Conservation (phyloP, 2,888 invertebrate species). For the Gerris lacustris region DNA sequence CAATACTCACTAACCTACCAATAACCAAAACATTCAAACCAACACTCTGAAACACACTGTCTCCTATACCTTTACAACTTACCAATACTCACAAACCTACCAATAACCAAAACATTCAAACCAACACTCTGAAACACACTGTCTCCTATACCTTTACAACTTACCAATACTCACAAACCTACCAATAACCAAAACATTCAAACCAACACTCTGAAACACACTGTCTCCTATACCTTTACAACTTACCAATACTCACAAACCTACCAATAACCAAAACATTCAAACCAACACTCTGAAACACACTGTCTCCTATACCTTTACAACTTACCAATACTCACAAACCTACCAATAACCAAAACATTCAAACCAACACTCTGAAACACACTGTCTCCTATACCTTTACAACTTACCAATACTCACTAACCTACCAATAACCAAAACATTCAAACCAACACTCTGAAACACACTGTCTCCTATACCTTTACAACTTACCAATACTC, state of each 20-base stretch:
- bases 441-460: constrained; percentile 62
- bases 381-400: constrained; percentile 11
- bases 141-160: not conserved
- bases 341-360: too few species aligned
- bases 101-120: too few species aligned
- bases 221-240: not conserved
- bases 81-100: constrained; percentile 4
- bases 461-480: constrained; percentile 28
- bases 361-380: constrained; percentile 60
- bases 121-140: constrained; percentile 49
- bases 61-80: too few species aligned
- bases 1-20: constrained; percentile 4
- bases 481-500: too few species aligned
- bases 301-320: not conserved
- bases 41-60: constrained; percentile 47
- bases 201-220: constrained; percentile 51
- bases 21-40: too few species aligned
- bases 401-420: constrained; percentile 8
- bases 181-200: too few species aligned
- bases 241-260: constrained; percentile 7
- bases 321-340: constrained; percentile 5
- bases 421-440: not conserved
- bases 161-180: constrained; percentile 5
- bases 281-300: constrained; percentile 57
- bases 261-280: too few species aligned